Evolutionary conservation across 1,140 invertebrate species (phyloP).

Genomic region (Listronotus bonariensis): DNA sequence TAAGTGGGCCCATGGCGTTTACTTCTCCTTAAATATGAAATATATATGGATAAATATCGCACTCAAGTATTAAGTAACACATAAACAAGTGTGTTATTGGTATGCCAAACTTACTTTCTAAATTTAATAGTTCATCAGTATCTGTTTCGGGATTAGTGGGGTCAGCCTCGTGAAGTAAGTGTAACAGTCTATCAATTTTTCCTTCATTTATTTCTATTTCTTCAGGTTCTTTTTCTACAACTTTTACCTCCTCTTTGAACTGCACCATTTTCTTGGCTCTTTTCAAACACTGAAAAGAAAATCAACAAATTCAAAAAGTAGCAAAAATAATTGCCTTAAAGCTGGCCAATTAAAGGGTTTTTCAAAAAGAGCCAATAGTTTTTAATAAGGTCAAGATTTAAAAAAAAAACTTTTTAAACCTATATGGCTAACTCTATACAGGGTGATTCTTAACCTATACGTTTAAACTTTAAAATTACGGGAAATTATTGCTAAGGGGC

Average conservation of each 20-base stretch:
- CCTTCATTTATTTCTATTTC: constrained; percentile 75
- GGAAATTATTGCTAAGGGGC: no score
- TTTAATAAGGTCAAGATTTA: no score
- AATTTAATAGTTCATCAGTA: constrained; percentile 70
- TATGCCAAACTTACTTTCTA: constrained; percentile 70
- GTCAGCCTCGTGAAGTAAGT: constrained; percentile 91
- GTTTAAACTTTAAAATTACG: no score
- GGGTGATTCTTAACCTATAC: no score
- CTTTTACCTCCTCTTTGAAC: constrained; percentile 79
- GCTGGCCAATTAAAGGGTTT: no score
- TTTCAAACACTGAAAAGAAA: constrained; percentile 47
- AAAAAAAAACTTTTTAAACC: no score
- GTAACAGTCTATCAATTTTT: constrained; percentile 81
- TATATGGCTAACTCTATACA: no score
- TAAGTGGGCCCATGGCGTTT: constrained; percentile 85
- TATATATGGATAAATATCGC: background rate
- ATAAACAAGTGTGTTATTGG: no score
- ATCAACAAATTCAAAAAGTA: background rate
- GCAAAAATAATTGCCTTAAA: no score
- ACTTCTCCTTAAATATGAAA: constrained; percentile 66
- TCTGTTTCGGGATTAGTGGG: constrained; percentile 76
- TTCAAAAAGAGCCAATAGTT: no score
- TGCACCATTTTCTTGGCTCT: constrained; percentile 71
- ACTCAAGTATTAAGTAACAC: no score
- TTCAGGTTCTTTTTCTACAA: constrained; percentile 62